Percentiles rank a stretch among this genome's conserved stretches.
These are phyloP conservation scores for Ciona savignyi DNA, from an alignment of 23 tunicate species.

Conservation along the genomic window DNA sequence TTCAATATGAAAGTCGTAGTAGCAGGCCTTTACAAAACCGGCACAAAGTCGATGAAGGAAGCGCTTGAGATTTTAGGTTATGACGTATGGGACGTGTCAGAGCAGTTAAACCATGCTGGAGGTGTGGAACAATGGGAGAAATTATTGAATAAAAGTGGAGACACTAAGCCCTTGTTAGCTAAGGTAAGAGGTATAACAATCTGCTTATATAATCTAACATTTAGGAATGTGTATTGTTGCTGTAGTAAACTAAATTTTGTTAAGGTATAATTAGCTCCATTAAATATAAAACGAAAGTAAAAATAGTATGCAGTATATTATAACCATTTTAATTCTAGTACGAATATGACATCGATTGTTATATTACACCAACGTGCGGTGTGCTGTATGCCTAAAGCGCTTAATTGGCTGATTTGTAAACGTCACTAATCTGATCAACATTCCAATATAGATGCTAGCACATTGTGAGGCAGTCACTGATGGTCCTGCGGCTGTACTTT, in stretches of 20 bases:
- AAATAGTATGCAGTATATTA: no score
- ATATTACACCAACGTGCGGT: no score
- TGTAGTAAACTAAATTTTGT: no score
- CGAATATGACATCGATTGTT: no score
- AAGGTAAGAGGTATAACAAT: not conserved
- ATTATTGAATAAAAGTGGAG: not conserved
- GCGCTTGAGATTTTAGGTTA: constrained; percentile 15
- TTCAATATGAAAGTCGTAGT: constrained; percentile 10
- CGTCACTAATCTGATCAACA: no score
- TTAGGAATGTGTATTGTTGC: no score
- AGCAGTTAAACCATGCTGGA: constrained; percentile 14
- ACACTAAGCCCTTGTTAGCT: not conserved
- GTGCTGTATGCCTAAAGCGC: no score
- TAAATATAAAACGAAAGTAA: no score
- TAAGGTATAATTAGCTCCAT: no score
- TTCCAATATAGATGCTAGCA: constrained; percentile 4
- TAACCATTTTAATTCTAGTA: no score
- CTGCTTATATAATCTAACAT: no score
- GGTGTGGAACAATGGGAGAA: constrained; percentile 15
- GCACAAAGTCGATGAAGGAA: constrained; percentile 17
- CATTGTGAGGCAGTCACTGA: constrained; percentile 27
- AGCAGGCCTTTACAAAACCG: constrained; percentile 20
- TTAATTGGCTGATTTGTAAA: no score
- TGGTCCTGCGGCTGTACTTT: constrained; percentile 11
- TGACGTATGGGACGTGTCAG: constrained; percentile 16